A percentile compares a stretch with the other conserved stretches of the same genome.
Conservation (phyloP, 2,797 vertebrate species). For the Luscinia megarhynchos region DNA sequence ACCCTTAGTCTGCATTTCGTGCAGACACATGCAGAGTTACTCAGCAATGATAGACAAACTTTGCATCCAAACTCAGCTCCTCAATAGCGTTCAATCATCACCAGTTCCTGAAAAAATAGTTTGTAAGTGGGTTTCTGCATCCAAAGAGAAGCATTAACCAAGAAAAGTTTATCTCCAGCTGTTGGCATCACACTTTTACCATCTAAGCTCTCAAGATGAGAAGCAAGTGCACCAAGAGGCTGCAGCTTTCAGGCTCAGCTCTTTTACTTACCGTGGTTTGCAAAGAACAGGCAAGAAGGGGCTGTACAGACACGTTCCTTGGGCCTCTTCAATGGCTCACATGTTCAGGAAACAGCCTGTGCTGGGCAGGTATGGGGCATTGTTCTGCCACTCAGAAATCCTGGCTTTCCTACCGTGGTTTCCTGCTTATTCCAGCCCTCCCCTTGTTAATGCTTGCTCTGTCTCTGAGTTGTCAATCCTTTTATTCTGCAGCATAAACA, state of each 20-base stretch:
- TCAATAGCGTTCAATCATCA: not conserved
- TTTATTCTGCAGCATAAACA: not conserved
- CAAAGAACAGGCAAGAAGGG: not conserved
- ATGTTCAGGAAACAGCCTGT: not conserved
- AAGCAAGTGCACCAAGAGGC: not conserved
- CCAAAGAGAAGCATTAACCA: not conserved
- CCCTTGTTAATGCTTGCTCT: not conserved
- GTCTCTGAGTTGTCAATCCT: not conserved
- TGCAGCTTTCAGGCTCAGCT: not conserved
- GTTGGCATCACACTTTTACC: not conserved
- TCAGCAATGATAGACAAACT: slow-evolving; percentile 1
- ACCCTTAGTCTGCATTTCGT: slow-evolving; percentile 37
- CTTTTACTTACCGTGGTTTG: not conserved
- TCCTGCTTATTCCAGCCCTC: not conserved
- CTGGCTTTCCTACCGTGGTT: not conserved
- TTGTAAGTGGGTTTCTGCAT: not conserved
- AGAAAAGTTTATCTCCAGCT: not conserved
- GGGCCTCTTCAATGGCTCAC: not conserved
- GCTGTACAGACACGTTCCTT: not conserved
- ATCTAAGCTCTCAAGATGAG: not conserved
- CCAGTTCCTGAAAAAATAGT: not conserved
- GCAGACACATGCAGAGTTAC: not conserved
- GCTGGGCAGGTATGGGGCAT: not conserved
- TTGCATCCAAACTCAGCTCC: not conserved
- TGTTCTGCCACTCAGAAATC: slow-evolving; percentile 3